These are phyloP conservation scores for Sturnus vulgaris DNA, from an alignment of 2,113 vertebrate genomes.

Conservation along the genomic window DNA sequence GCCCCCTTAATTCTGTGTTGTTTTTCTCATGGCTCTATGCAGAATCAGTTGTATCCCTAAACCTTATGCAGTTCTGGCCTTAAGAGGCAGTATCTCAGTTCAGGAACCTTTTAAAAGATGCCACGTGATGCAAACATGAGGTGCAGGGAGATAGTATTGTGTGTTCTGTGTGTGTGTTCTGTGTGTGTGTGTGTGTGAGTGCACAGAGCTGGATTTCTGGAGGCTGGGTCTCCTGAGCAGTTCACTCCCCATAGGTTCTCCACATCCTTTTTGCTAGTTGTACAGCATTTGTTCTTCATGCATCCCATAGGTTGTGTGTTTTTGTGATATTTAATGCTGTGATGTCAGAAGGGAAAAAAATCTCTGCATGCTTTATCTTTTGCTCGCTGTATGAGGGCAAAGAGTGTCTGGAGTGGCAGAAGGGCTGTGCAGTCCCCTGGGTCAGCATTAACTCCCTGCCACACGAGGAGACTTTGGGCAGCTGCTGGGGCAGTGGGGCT, in stretches of 20 bases:
- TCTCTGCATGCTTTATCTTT: not conserved
- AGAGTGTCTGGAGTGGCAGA: not conserved
- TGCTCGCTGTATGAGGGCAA: fast-evolving
- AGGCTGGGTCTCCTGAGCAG: not conserved
- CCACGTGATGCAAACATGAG: not conserved
- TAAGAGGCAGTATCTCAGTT: not conserved
- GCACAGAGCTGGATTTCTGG: not conserved
- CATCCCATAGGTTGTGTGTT: not conserved
- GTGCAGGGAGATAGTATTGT: not conserved
- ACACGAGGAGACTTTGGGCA: not conserved
- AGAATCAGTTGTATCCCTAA: not conserved
- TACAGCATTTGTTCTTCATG: not conserved
- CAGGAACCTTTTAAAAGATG: not conserved
- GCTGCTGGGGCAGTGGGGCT: not conserved
- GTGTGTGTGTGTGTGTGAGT: not conserved
- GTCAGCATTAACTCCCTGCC: not conserved
- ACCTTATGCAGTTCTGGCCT: not conserved
- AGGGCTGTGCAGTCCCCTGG: not conserved
- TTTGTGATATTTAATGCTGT: not conserved
- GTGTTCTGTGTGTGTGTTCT: not conserved
- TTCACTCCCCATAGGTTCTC: not conserved
- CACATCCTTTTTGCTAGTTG: not conserved
- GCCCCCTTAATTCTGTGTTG: not conserved
- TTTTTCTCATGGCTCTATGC: not conserved
- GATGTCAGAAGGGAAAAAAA: not conserved